These are phyloP conservation scores for Caenorhabditis briggsae DNA, from an alignment of 1,140 invertebrate genomes.

Conservation along the genomic window DNA sequence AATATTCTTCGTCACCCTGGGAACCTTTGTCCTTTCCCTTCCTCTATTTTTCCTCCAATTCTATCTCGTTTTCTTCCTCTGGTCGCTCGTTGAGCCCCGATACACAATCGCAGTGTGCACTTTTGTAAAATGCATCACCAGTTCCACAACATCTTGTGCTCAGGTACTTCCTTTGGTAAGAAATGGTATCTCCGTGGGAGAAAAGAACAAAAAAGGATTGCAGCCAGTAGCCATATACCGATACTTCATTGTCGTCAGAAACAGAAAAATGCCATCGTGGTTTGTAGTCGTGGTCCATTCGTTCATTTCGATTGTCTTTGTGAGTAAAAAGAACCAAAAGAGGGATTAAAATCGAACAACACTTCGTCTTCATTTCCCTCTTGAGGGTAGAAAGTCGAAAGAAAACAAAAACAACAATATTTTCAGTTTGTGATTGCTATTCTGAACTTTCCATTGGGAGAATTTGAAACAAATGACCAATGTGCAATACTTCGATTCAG, in stretches of 20 bases:
- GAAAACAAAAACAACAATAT: not conserved
- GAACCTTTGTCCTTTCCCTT: conserved; percentile 22
- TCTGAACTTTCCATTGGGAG: conserved; percentile 26
- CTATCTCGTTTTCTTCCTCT: conserved; percentile 13
- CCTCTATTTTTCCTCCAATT: conserved; percentile 27
- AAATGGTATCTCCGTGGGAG: conserved; percentile 47
- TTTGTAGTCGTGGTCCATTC: conserved; percentile 35
- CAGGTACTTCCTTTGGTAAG: conserved; percentile 41
- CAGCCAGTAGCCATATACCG: conserved; percentile 31
- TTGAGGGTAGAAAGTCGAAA: not conserved
- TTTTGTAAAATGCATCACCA: conserved; percentile 38
- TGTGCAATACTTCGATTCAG: conserved; percentile 26
- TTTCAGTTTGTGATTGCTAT: conserved; percentile 27
- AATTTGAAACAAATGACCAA: conserved; percentile 43
- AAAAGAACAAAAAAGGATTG: not conserved
- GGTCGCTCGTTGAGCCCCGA: conserved; percentile 27
- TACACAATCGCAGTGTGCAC: conserved; percentile 5
- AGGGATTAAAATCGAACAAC: not conserved
- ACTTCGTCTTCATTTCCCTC: not conserved
- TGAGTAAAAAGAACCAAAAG: not conserved
- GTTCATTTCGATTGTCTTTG: conserved; percentile 32
- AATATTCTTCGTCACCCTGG: conserved; percentile 30
- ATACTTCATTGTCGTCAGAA: conserved; percentile 44
- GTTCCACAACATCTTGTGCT: conserved; percentile 19
- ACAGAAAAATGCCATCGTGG: conserved; percentile 31